phyloP scores from a whole-genome alignment of 1,140 invertebrate species.

The Drosophila prosaltans region DNA sequence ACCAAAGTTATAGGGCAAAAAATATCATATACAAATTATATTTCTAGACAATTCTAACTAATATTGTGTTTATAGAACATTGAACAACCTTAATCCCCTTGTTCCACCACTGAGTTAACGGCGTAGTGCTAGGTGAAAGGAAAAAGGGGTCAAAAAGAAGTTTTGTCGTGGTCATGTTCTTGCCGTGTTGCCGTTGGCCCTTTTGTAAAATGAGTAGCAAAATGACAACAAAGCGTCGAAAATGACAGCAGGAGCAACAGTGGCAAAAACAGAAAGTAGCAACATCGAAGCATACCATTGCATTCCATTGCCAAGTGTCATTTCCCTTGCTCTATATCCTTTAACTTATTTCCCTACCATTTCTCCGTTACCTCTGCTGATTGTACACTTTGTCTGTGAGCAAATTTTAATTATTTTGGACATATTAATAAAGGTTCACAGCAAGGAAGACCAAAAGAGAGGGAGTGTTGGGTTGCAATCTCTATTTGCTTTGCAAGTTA shows the following conservation, averaged over 20 bases:
- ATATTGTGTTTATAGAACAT: no score
- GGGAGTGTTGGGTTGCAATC: slow-evolving; percentile 20
- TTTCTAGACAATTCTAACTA: no score
- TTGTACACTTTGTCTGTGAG: slow-evolving; percentile 12
- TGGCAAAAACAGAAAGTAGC: slow-evolving; percentile 27
- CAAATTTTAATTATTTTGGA: slow-evolving; percentile 71
- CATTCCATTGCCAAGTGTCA: slow-evolving; percentile 58
- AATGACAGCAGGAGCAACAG: slow-evolving; percentile 45
- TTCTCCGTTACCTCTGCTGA: slow-evolving; percentile 25
- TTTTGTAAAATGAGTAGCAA: slow-evolving; percentile 71
- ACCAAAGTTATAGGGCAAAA: no score
- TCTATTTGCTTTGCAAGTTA: slow-evolving; percentile 16
- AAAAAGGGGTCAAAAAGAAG: slow-evolving; percentile 5
- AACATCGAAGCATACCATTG: slow-evolving; percentile 46
- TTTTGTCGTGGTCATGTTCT: slow-evolving; percentile 35
- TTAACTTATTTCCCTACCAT: slow-evolving; percentile 31
- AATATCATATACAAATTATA: no score
- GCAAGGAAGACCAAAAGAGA: no score
- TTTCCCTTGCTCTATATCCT: slow-evolving; percentile 29
- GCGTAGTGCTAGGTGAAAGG: background rate
- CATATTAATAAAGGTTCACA: slow-evolving; percentile 14
- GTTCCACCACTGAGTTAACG: background rate
- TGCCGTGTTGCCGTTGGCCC: slow-evolving; percentile 54
- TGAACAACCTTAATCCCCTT: background rate
- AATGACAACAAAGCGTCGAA: slow-evolving; percentile 28